phyloP scores from a whole-genome alignment of 1,140 invertebrate genomes.

The Coptotermes formosanus region DNA sequence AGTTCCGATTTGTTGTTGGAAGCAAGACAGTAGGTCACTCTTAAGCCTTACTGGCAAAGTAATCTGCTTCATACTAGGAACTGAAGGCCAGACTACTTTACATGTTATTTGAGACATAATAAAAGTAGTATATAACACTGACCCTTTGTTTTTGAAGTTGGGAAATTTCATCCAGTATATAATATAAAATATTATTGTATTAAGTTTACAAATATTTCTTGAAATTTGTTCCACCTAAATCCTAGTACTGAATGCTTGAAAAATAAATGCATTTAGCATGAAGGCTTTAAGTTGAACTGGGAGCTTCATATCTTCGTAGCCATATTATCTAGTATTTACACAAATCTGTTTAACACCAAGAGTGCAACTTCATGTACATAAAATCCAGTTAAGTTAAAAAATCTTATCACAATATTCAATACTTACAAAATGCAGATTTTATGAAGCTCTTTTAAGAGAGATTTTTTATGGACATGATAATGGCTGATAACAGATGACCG shows the following conservation, averaged over 20 bases:
- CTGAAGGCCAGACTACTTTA: background rate
- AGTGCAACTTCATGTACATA: too few species aligned
- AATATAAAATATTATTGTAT: background rate
- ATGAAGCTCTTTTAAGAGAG: too few species aligned
- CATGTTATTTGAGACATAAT: background rate
- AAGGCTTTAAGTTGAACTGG: background rate
- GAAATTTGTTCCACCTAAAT: background rate
- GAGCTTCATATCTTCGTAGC: too few species aligned
- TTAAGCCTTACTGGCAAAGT: slow-evolving; percentile 5
- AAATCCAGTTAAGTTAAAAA: too few species aligned
- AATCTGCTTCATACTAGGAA: background rate
- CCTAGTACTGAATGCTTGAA: background rate
- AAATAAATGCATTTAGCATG: background rate
- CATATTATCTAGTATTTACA: too few species aligned
- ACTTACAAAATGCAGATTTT: too few species aligned
- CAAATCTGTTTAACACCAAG: too few species aligned
- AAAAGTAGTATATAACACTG: background rate
- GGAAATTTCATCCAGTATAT: background rate
- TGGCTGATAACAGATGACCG: too few species aligned
- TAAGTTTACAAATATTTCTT: background rate
- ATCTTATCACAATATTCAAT: too few species aligned
- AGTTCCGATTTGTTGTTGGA: background rate
- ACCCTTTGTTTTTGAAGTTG: background rate
- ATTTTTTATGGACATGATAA: too few species aligned
- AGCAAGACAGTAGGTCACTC: background rate